phyloP scores from a whole-genome alignment of 2,797 vertebrate genomes.

The Ctenopoma kingsleyae region DNA sequence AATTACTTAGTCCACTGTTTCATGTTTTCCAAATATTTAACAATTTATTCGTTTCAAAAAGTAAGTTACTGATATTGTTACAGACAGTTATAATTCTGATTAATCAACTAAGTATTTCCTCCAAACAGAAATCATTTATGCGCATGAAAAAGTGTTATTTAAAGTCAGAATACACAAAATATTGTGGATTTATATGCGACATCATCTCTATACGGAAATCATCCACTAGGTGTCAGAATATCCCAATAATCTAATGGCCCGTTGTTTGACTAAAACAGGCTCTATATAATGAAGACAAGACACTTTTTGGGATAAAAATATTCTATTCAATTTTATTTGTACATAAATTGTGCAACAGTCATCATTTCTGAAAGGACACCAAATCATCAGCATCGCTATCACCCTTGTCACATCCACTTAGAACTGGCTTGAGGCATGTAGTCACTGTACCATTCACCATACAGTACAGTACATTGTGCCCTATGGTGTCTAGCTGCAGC shows the following conservation, averaged over 20 bases:
- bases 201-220: background rate
- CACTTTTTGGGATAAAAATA: constrained; percentile 62
- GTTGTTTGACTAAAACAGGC: background rate
- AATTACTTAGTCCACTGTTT: background rate
- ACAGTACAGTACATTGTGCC: constrained; percentile 81
- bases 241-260: background rate
- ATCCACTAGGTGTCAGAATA: constrained; percentile 60
- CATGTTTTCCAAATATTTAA: background rate
- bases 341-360: constrained; percentile 87
- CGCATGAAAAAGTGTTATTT: background rate
- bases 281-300: constrained; percentile 18
- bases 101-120: background rate
- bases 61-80: background rate
- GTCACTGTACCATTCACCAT: constrained; percentile 55
- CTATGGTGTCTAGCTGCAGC: constrained; percentile 80
- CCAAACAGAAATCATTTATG: background rate
- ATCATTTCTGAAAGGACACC: constrained; percentile 79
- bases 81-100: background rate
- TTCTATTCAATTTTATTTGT: constrained; percentile 89
- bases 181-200: background rate
- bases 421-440: constrained; percentile 63
- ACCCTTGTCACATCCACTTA: constrained; percentile 60
- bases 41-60: no score
- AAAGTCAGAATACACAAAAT: background rate
- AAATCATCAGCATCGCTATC: constrained; percentile 64